Evolutionary conservation across 1,140 invertebrate species (phyloP).

Genomic region (Heterodera carotae): DNA sequence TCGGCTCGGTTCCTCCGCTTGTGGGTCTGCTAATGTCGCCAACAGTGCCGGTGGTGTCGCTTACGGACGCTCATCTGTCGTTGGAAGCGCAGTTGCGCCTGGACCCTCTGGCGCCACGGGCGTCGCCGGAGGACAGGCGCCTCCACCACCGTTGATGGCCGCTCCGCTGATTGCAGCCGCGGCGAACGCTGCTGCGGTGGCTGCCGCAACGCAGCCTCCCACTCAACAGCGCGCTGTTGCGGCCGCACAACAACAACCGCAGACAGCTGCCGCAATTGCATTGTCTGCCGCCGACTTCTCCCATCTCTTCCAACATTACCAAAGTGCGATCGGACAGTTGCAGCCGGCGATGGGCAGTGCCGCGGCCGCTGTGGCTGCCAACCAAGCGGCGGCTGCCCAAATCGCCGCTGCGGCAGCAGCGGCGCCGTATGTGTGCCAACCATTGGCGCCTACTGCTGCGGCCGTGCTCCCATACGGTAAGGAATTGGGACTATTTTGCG

Average conservation of each 20-base stretch:
- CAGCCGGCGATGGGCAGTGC: neutral
- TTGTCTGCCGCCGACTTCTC: constrained; percentile 33
- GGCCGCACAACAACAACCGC: constrained; percentile 27
- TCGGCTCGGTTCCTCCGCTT: constrained; percentile 41
- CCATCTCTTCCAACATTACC: constrained; percentile 57
- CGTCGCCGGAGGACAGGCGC: neutral
- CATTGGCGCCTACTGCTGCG: neutral
- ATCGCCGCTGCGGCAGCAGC: constrained; percentile 18
- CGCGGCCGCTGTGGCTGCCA: neutral
- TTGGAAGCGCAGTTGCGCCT: neutral
- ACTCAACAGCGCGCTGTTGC: constrained; percentile 43
- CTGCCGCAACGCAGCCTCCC: constrained; percentile 31
- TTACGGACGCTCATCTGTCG: neutral
- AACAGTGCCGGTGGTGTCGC: neutral
- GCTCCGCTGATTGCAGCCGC: constrained; percentile 34
- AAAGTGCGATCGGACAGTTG: neutral
- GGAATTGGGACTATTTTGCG: neutral
- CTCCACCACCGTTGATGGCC: constrained; percentile 27
- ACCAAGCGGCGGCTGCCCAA: constrained; percentile 7
- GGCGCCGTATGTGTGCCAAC: constrained; percentile 25
- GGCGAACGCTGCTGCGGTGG: constrained; percentile 29
- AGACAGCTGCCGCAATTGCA: constrained; percentile 1
- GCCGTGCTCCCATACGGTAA: constrained; percentile 24
- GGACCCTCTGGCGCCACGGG: neutral
- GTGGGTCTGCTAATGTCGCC: neutral